Conservation (phyloP, 2,113 vertebrate species). For the Syngnathoides biaculeatus region DNA sequence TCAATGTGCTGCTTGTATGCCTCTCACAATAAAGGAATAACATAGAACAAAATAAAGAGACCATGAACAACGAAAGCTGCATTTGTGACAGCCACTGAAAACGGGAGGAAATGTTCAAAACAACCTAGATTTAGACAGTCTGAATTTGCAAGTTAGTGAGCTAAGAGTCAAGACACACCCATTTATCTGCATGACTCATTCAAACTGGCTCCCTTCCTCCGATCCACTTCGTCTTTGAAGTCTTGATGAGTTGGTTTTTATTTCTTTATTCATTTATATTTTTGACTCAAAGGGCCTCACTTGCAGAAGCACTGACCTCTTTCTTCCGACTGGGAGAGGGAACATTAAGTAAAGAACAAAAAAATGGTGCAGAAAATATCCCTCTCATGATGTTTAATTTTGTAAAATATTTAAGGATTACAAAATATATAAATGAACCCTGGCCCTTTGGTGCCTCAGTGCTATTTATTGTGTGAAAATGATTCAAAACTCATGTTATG, state of each 20-base stretch:
- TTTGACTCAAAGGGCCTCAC: constrained; percentile 29
- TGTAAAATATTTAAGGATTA: constrained; percentile 33
- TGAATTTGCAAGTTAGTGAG: constrained; percentile 43
- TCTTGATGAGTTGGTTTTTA: constrained; percentile 47
- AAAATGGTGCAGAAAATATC: constrained; percentile 14
- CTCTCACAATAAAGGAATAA: background rate
- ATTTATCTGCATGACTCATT: constrained; percentile 47
- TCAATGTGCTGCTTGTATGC: background rate
- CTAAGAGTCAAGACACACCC: constrained; percentile 55
- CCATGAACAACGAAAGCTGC: background rate
- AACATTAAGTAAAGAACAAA: constrained; percentile 16
- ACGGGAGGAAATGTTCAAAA: background rate
- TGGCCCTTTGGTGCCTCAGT: constrained; percentile 17
- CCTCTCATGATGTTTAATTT: constrained; percentile 36
- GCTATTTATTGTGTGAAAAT: constrained; percentile 10
- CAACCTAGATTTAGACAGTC: constrained; percentile 4
- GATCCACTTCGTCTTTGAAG: constrained; percentile 53
- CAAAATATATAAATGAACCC: constrained; percentile 24
- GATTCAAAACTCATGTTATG: constrained; percentile 7
- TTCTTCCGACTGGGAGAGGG: constrained; percentile 58
- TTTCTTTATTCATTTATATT: constrained; percentile 52
- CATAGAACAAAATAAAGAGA: background rate
- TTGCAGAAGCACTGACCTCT: constrained; percentile 53
- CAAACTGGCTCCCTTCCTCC: constrained; percentile 18
- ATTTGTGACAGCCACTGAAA: background rate